Evolutionary conservation across 2,113 vertebrate species (phyloP).

Genomic region (Brachyhypopomus gauderio): DNA sequence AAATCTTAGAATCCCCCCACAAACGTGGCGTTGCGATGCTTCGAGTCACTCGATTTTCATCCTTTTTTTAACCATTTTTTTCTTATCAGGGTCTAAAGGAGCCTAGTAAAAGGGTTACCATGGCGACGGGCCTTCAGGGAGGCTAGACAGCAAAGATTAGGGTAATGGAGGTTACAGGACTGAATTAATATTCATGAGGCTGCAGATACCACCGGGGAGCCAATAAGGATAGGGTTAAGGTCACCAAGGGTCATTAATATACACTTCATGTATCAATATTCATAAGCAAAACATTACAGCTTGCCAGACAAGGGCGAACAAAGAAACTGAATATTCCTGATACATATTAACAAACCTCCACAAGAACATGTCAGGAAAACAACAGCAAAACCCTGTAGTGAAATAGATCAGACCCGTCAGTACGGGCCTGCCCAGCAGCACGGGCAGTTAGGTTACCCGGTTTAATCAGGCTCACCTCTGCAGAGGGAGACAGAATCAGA

Average conservation of each 20-base stretch:
- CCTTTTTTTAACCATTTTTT: constrained; percentile 71
- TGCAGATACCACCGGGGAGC: constrained; percentile 79
- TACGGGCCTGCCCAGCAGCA: neutral
- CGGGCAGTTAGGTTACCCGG: constrained; percentile 32
- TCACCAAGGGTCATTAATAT: constrained; percentile 84
- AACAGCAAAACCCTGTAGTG: constrained; percentile 60
- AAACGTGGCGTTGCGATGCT: constrained; percentile 27
- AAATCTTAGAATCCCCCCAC: constrained; percentile 21
- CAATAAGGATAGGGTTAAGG: constrained; percentile 86
- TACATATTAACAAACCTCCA: constrained; percentile 77
- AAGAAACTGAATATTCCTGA: constrained; percentile 80
- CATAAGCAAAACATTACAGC: constrained; percentile 85
- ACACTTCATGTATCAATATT: constrained; percentile 86
- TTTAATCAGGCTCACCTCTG: constrained; percentile 35
- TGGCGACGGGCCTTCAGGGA: constrained; percentile 81
- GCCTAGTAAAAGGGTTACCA: constrained; percentile 80
- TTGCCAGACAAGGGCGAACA: constrained; percentile 83
- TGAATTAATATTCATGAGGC: constrained; percentile 84
- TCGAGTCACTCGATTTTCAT: constrained; percentile 56
- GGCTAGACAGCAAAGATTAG: constrained; percentile 85
- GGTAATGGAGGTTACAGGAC: constrained; percentile 86
- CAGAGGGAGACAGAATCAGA: constrained; percentile 29
- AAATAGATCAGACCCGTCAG: constrained; percentile 64
- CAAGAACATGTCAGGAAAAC: constrained; percentile 68
- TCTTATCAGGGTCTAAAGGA: constrained; percentile 71